Conservation (phyloP, 2,113 vertebrate species). For the Antechinus flavipes region DNA sequence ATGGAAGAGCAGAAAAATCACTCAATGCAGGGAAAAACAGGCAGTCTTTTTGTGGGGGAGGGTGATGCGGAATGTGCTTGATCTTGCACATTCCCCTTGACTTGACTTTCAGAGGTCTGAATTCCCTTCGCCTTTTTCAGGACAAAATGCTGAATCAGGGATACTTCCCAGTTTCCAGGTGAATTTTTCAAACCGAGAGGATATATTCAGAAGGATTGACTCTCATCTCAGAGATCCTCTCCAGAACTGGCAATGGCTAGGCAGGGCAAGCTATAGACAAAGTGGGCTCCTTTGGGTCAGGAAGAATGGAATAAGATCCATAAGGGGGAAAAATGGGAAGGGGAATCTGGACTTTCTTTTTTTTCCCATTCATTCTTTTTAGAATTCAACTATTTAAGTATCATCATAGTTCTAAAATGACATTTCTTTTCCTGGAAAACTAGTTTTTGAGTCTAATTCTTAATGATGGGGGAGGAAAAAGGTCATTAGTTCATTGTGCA, state of each 20-base stretch:
- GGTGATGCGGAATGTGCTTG: background rate
- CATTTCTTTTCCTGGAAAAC: background rate
- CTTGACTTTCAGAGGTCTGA: background rate
- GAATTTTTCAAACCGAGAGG: slow-evolving; percentile 24
- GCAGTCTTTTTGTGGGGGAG: background rate
- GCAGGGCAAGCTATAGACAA: background rate
- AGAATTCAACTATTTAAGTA: background rate
- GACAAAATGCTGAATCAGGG: slow-evolving; percentile 44
- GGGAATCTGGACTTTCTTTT: background rate
- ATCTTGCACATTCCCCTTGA: background rate
- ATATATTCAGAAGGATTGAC: slow-evolving; percentile 2
- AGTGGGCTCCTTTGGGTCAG: background rate
- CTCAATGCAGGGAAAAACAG: background rate
- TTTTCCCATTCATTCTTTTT: background rate
- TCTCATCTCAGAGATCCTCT: slow-evolving; percentile 11
- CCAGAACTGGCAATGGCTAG: slow-evolving; percentile 4
- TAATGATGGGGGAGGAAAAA: background rate
- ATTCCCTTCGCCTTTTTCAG: slow-evolving; percentile 33
- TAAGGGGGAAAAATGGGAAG: background rate
- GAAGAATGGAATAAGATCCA: slow-evolving; percentile 24
- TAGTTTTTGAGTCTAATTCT: background rate
- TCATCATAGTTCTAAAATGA: background rate
- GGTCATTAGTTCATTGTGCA: background rate
- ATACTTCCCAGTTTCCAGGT: slow-evolving; percentile 21
- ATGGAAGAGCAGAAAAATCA: background rate